Base-by-base conservation (phyloP, 2,888 invertebrate species). In the Zygogramma bicolorata region DNA sequence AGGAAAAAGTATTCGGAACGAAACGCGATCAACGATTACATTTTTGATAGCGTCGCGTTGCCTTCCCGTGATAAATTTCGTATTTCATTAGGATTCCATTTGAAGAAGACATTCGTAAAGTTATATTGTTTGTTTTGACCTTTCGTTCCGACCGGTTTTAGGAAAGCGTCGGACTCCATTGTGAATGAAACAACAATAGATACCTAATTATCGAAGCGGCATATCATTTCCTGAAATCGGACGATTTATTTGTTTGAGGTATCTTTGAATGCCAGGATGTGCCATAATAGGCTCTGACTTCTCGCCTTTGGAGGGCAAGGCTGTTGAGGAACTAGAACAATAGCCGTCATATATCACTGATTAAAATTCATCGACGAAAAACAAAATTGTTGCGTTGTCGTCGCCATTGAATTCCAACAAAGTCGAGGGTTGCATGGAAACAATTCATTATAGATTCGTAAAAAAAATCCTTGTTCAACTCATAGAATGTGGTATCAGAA, bases 271-370 rank as follows among this genome's bases (percentile, higher is more conserved):
- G 76, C 77, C 71, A 76, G 77, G 77, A 77, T 76, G 68, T 75
- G 70, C 70, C 71, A 73, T 76, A 68, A 77, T 77, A 66, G 70
- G 68, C 74, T 70, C 62, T 76, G 78, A 78, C 78, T 75, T 76
- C 75, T 78, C 76, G 73, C 78, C 78, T 75, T 75, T 74, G 58
- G 71, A 73, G 77, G 75, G 78, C 78, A 78, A 78, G 78, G 78
- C 68, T 74, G 68, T 70, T 68, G 46, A 13, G 70, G 67, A 76
- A 76, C 70, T 75, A 70, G 76, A 76, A 76, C 76, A 76, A 76
- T 76, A 69, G 73, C 69, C 25, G 53, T 53, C 53, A 53, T 53
- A 53, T 53, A 25, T 53, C 8, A 13, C 53, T 22, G 27, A 27
- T 53, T 53, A 25, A 53, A 53, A 53, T 53, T 53, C 53, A 53